These are phyloP conservation scores for Pyrocoelia pectoralis DNA, from an alignment of 2,888 invertebrate species.

Conservation along the genomic window DNA sequence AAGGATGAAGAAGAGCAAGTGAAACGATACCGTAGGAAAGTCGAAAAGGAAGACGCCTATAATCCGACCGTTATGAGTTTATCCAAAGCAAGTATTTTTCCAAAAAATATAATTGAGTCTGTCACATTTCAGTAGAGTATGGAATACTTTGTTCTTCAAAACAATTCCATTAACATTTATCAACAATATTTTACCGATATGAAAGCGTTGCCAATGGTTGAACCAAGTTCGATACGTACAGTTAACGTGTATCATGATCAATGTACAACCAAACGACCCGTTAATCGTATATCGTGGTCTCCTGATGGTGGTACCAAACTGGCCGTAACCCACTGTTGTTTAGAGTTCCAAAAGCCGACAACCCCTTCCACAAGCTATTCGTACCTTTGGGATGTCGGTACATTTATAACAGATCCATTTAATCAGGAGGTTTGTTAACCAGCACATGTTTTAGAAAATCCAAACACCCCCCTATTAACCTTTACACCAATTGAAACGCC, in stretches of 20 bases:
- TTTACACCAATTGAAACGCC: constrained; percentile 77
- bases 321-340: constrained; percentile 86
- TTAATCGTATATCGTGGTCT: constrained; percentile 89
- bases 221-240: constrained; percentile 77
- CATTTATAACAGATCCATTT: constrained; percentile 40
- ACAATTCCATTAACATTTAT: constrained; percentile 93
- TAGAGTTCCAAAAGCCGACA: constrained; percentile 71
- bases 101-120: too few species aligned
- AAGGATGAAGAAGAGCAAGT: constrained; percentile 86
- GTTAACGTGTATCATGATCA: constrained; percentile 89
- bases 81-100: constrained; percentile 61
- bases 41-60: constrained; percentile 92
- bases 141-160: constrained; percentile 91
- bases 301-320: constrained; percentile 85
- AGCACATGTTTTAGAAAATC: constrained; percentile 77
- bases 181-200: constrained; percentile 86
- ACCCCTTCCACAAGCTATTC: constrained; percentile 65
- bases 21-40: constrained; percentile 84
- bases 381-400: constrained; percentile 94
- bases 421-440: too few species aligned
- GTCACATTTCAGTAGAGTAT: constrained; percentile 66
- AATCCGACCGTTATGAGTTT: constrained; percentile 79
- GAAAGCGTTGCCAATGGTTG: constrained; percentile 74
- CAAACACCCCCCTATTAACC: constrained; percentile 81
- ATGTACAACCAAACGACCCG: constrained; percentile 70